Conservation (phyloP, 2,113 vertebrate genomes). For the Propithecus coquereli region DNA sequence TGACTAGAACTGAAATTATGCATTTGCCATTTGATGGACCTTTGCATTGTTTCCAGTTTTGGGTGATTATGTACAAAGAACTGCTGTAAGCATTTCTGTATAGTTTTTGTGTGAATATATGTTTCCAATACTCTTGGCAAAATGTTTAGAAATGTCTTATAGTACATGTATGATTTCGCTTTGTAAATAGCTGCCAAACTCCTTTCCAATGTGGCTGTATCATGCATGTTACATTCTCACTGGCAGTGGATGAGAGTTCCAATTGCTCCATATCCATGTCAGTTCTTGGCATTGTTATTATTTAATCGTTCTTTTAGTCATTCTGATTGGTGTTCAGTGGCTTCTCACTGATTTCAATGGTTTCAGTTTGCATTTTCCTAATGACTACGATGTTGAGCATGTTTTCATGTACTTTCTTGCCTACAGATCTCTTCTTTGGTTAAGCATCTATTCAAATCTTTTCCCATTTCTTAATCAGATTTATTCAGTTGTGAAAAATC, state of each 20-base stretch:
- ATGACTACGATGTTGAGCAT: not conserved
- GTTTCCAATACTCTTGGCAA: not conserved
- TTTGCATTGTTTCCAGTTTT: not conserved
- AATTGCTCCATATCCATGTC: not conserved
- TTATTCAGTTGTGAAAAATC: not conserved
- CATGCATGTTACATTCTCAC: not conserved
- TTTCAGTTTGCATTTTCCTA: not conserved
- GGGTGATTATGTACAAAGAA: not conserved
- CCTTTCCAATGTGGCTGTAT: not conserved
- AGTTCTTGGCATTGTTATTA: not conserved
- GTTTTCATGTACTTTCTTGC: not conserved
- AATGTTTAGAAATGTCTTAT: not conserved
- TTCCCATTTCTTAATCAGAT: too few species aligned
- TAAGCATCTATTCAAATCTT: not conserved
- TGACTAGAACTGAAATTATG: not conserved
- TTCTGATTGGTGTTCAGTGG: not conserved
- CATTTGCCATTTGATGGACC: not conserved
- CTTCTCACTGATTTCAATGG: not conserved
- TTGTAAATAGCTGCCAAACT: not conserved
- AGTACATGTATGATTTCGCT: not conserved
- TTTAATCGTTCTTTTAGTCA: not conserved
- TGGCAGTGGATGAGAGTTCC: not conserved
- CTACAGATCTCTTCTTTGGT: not conserved
- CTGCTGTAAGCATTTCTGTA: not conserved
- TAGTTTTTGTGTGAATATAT: not conserved